Evolutionary conservation across 1,140 invertebrate species (phyloP).

Genomic region (Rhizoglyphus robini): DNA sequence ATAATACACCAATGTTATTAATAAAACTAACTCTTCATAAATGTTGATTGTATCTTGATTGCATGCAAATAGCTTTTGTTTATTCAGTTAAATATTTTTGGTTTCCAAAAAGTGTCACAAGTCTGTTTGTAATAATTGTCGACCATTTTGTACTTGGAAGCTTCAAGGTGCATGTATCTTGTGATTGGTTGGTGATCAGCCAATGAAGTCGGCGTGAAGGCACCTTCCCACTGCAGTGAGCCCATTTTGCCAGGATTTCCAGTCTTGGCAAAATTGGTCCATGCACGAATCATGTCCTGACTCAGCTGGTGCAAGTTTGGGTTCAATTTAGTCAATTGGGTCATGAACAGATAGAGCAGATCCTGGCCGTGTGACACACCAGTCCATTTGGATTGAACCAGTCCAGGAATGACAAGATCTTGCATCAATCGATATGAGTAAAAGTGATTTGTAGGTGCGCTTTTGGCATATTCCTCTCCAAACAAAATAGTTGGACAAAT

Average conservation of each 20-base stretch:
- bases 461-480: background rate
- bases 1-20: no score
- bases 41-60: no score
- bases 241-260: conserved; percentile 19
- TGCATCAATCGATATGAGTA: conserved; percentile 16
- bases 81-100: no score
- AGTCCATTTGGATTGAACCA: conserved; percentile 51
- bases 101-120: conserved; percentile 13
- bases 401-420: no score
- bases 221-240: background rate
- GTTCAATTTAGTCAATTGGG: conserved; percentile 2
- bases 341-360: conserved; percentile 80
- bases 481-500: conserved; percentile 8
- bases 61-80: no score
- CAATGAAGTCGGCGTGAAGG: no score
- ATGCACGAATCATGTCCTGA: conserved; percentile 24
- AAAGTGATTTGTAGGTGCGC: background rate
- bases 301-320: conserved; percentile 19
- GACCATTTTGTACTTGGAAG: no score
- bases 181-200: no score
- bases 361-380: conserved; percentile 91
- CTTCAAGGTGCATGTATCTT: background rate
- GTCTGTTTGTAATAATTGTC: no score
- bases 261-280: conserved; percentile 23
- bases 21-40: no score